Conservation (phyloP, 2,113 vertebrate genomes). For the Etia nguti region DNA sequence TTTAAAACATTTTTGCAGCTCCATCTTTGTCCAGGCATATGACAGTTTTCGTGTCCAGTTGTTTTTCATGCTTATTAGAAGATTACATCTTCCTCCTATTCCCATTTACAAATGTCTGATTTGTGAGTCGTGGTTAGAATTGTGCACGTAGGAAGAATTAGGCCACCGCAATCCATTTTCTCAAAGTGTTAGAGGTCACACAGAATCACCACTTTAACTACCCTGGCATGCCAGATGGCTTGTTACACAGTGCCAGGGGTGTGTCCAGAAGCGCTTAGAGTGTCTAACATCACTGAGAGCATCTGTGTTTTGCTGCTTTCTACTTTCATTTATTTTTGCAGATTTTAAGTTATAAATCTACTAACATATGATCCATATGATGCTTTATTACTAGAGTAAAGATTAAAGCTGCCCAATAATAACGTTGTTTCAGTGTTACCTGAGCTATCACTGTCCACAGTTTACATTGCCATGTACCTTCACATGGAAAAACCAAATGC, state of each 20-base stretch:
- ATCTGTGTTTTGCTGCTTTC: not conserved
- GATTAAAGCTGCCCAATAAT: not conserved
- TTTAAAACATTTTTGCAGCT: not conserved
- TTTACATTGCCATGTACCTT: not conserved
- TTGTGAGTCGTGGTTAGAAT: not conserved
- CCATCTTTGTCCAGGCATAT: not conserved
- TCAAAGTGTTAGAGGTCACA: not conserved
- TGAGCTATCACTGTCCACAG: not conserved
- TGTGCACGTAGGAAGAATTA: not conserved
- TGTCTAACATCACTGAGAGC: not conserved
- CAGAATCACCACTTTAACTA: not conserved
- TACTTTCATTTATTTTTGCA: not conserved
- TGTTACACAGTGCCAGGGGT: not conserved
- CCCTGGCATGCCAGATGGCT: not conserved
- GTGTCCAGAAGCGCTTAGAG: not conserved
- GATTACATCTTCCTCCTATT: not conserved
- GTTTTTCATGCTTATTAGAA: not conserved
- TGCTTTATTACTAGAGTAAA: not conserved
- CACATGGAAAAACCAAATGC: not conserved
- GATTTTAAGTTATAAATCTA: not conserved
- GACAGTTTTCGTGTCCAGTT: not conserved
- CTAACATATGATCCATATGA: accelerated
- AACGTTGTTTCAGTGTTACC: not conserved
- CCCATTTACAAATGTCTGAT: not conserved
- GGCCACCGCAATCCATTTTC: not conserved